Evolutionary conservation across 2,888 invertebrate species (phyloP).

Genomic region (Lissocephala sabroskyi): DNA sequence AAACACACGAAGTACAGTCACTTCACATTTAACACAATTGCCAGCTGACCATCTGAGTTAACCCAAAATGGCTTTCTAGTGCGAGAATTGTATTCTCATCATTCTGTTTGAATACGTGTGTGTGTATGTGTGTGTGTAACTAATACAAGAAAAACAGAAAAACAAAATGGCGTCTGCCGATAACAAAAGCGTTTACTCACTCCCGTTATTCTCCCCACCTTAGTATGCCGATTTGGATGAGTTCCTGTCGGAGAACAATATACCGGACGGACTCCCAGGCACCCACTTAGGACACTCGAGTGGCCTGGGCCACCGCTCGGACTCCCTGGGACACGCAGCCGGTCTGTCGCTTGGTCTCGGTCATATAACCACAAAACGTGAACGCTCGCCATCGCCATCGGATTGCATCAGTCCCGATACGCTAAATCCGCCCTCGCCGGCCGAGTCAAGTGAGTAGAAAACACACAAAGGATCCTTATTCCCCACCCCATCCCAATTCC

Average conservation of each 20-base stretch:
- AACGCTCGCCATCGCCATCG: conserved; percentile 89
- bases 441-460: conserved; percentile 88
- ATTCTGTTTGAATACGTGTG: conserved; percentile 13
- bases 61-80: conserved; percentile 50
- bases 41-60: too few relatives aligned
- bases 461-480: too few relatives aligned
- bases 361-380: conserved; percentile 85
- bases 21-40: too few relatives aligned
- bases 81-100: conserved; percentile 61
- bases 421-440: conserved; percentile 90
- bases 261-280: conserved; percentile 84
- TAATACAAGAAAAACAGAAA: conserved; percentile 4
- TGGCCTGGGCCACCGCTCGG: conserved; percentile 72
- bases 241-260: conserved; percentile 95
- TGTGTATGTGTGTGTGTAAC: conserved; percentile 17
- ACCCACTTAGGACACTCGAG: conserved; percentile 74
- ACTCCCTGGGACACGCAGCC: conserved; percentile 74
- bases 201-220: too few relatives aligned
- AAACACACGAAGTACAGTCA: conserved; percentile 18
- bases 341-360: conserved; percentile 76
- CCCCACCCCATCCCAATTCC: too few relatives aligned
- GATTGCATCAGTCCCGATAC: conserved; percentile 92
- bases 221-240: conserved; percentile 98
- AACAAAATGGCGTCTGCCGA: neutral
- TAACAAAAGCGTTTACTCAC: too few relatives aligned